A percentile compares a stretch with the other conserved stretches of the same genome.
These are phyloP conservation scores for Notodromas monacha DNA, from an alignment of 2,888 invertebrate species.

Conservation along the genomic window DNA sequence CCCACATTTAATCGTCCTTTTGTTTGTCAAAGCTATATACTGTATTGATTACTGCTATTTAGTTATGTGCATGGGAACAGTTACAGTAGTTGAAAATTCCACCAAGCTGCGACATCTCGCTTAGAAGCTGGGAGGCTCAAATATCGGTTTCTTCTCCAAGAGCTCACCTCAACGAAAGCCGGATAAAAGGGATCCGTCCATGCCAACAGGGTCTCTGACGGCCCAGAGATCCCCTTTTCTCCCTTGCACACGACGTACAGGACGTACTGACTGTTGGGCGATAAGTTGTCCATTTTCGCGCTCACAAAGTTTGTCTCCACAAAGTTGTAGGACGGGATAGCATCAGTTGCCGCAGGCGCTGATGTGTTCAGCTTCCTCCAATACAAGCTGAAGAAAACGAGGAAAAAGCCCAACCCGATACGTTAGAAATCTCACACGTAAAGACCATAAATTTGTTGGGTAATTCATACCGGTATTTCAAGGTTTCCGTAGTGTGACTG, in stretches of 20 bases:
- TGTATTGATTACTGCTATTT: too few relatives aligned
- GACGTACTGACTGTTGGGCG: slow-evolving; percentile 48
- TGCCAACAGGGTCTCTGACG: slow-evolving; percentile 45
- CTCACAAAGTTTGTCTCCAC: slow-evolving; percentile 31
- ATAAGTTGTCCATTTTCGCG: slow-evolving; percentile 31
- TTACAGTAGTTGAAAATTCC: too few relatives aligned
- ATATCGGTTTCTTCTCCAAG: too few relatives aligned
- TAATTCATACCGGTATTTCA: slow-evolving; percentile 32
- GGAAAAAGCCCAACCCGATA: too few relatives aligned
- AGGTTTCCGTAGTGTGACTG: slow-evolving; percentile 39
- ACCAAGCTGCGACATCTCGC: too few relatives aligned
- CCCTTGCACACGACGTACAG: slow-evolving; percentile 34
- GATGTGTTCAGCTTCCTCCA: slow-evolving; percentile 5
- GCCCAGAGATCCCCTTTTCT: slow-evolving; percentile 32
- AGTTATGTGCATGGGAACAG: too few relatives aligned
- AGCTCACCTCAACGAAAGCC: slow-evolving; percentile 49
- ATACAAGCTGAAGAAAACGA: too few relatives aligned
- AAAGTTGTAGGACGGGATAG: slow-evolving; percentile 14
- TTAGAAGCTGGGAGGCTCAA: too few relatives aligned
- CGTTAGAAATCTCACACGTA: too few relatives aligned
- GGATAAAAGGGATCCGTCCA: slow-evolving; percentile 65
- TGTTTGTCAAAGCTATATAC: too few relatives aligned
- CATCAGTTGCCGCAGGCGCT: neutral
- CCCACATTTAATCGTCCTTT: too few relatives aligned
- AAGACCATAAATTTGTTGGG: too few relatives aligned